A percentile compares a stretch with the other conserved stretches of the same genome.
Evolutionary conservation across 2,797 vertebrate genomes (phyloP).

Genomic region (Coreius guichenoti): DNA sequence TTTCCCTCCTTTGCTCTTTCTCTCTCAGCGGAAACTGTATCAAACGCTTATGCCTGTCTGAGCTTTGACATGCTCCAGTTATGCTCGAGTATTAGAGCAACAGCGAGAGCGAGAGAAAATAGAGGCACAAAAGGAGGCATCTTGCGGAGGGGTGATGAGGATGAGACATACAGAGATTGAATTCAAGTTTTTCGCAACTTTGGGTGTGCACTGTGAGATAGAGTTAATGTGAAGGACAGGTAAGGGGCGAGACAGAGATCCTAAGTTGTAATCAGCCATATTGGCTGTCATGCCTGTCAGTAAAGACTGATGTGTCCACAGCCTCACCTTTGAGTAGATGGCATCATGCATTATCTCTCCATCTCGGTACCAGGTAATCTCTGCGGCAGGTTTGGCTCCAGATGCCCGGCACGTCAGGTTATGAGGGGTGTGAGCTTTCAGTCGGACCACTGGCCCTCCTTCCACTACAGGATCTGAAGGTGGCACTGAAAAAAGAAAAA

Average conservation of each 20-base stretch:
- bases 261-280: not conserved
- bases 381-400: constrained; percentile 85
- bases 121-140: constrained; percentile 29
- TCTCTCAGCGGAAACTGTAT: constrained; percentile 73
- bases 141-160: constrained; percentile 22
- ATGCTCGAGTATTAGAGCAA: constrained; percentile 54
- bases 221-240: constrained; percentile 32
- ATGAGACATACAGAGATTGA: constrained; percentile 70
- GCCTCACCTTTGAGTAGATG: constrained; percentile 84
- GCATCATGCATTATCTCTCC: constrained; percentile 84
- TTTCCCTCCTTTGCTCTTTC: constrained; percentile 31
- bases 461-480: constrained; percentile 87
- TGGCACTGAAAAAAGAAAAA: constrained; percentile 79
- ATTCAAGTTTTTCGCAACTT: constrained; percentile 37
- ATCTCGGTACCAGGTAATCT: constrained; percentile 90
- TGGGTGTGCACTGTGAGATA: constrained; percentile 7
- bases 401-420: constrained; percentile 88
- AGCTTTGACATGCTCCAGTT: constrained; percentile 85
- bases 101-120: constrained; percentile 27
- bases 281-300: not conserved
- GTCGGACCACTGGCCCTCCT: constrained; percentile 84
- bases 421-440: constrained; percentile 84
- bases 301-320: not conserved
- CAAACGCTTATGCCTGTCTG: constrained; percentile 84
- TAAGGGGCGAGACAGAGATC: constrained; percentile 22